phyloP scores from a whole-genome alignment of 1,140 invertebrate species.

The Hylyphantes graminicola region DNA sequence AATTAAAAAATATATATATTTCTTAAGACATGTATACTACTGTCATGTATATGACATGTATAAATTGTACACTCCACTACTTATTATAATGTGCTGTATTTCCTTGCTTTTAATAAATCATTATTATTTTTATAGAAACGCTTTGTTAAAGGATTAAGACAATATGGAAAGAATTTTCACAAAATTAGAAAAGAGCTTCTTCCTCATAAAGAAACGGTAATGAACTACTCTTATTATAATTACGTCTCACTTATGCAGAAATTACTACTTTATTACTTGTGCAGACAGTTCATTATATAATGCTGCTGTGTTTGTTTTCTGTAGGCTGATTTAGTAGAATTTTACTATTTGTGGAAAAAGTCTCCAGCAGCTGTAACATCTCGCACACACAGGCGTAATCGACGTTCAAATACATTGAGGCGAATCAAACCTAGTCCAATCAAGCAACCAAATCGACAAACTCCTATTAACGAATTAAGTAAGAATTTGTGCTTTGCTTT shows the following conservation, averaged over 20 bases:
- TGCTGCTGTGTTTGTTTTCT: constrained; percentile 66
- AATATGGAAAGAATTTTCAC: constrained; percentile 99
- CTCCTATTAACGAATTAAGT: constrained; percentile 66
- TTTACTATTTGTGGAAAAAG: constrained; percentile 99
- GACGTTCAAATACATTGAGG: constrained; percentile 88
- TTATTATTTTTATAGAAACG: constrained; percentile 76
- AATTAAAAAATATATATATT: too few relatives aligned
- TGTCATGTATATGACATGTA: too few relatives aligned
- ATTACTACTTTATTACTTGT: not conserved
- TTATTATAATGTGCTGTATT: too few relatives aligned
- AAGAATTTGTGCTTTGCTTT: constrained; percentile 44
- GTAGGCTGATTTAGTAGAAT: constrained; percentile 94
- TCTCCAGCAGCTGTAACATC: constrained; percentile 90
- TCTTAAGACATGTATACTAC: too few relatives aligned
- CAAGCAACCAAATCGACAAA: constrained; percentile 64
- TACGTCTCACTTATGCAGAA: not conserved
- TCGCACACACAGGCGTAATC: constrained; percentile 70
- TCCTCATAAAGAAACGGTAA: constrained; percentile 94
- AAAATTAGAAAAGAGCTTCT: constrained; percentile 95
- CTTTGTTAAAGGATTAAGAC: constrained; percentile 96
- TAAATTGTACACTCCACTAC: too few relatives aligned
- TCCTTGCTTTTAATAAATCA: too few relatives aligned
- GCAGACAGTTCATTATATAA: too few relatives aligned
- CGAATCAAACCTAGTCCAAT: constrained; percentile 78
- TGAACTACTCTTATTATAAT: constrained; percentile 62